A percentile compares a stretch with the other conserved stretches of the same genome.
phyloP scores from a whole-genome alignment of 2,888 invertebrate species.

The Drosophila anomalipes region DNA sequence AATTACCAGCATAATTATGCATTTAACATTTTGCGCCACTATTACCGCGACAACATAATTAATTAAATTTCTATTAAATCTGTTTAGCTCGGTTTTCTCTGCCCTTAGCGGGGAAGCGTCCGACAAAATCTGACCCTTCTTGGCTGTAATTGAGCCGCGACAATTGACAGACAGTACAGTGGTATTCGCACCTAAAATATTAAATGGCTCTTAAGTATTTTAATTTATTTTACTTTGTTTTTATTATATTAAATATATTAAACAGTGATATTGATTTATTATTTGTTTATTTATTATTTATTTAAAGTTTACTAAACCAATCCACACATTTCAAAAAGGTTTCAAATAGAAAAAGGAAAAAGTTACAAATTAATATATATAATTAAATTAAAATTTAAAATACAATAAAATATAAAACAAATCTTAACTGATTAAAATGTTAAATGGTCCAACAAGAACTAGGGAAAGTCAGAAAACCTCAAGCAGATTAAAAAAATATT shows the following conservation, averaged over 20 bases:
- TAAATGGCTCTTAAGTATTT: background rate
- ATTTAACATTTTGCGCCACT: slow-evolving; percentile 70
- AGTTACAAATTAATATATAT: background rate
- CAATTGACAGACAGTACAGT: background rate
- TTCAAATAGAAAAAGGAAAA: background rate
- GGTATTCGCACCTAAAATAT: background rate
- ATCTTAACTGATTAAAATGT: background rate
- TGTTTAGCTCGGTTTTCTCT: slow-evolving; percentile 31
- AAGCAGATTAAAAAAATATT: background rate
- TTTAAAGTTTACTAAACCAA: background rate
- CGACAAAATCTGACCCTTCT: background rate
- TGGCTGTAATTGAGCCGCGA: background rate
- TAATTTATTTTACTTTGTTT: background rate
- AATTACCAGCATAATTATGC: slow-evolving; percentile 78
- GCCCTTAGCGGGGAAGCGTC: background rate
- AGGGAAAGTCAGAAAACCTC: background rate
- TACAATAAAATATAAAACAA: background rate
- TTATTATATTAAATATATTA: background rate
- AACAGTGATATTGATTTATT: background rate
- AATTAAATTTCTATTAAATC: slow-evolving; percentile 71
- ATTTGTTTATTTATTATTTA: too few species aligned
- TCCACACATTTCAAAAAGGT: background rate
- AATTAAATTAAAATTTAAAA: background rate
- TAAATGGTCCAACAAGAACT: background rate
- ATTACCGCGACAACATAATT: slow-evolving; percentile 75